Conservation (phyloP, 53 echinoderm and acorn worm genomes). For the Arbacia lixula region DNA sequence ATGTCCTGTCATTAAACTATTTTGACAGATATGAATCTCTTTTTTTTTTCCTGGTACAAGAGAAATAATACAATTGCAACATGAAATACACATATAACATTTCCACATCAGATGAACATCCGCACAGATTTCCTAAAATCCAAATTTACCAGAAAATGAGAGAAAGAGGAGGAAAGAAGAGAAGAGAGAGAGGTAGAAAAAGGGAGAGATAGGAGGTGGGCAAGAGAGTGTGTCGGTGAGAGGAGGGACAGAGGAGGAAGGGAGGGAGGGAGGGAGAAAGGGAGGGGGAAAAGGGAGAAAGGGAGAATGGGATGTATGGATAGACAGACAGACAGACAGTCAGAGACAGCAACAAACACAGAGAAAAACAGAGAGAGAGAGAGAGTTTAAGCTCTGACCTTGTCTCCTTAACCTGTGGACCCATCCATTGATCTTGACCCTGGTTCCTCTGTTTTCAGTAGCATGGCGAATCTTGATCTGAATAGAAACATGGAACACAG, state of each 20-base stretch:
- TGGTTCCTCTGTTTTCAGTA: conserved; percentile 61
- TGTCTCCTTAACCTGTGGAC: conserved; percentile 93
- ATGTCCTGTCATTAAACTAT: no score
- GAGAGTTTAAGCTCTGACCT: conserved; percentile 52
- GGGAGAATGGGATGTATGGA: no score
- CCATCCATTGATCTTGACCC: conserved; percentile 88
- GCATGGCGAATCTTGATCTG: conserved; percentile 87
- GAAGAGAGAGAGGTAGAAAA: background rate
- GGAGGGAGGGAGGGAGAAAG: background rate
- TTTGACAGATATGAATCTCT: no score
- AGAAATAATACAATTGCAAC: no score
- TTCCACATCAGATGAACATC: no score
- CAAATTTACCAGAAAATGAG: background rate
- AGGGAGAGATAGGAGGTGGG: background rate
- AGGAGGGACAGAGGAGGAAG: background rate
- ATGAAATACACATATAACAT: no score
- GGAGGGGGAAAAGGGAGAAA: background rate
- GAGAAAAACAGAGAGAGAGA: background rate
- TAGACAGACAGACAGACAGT: no score
- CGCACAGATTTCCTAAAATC: no score
- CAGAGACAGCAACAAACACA: no score
- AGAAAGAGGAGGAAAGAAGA: background rate
- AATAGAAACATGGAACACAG: no score
- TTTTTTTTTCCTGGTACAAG: no score
- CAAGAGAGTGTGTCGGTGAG: background rate